phyloP scores from a whole-genome alignment of 2,888 invertebrate genomes.

The Uloborus plumipes region DNA sequence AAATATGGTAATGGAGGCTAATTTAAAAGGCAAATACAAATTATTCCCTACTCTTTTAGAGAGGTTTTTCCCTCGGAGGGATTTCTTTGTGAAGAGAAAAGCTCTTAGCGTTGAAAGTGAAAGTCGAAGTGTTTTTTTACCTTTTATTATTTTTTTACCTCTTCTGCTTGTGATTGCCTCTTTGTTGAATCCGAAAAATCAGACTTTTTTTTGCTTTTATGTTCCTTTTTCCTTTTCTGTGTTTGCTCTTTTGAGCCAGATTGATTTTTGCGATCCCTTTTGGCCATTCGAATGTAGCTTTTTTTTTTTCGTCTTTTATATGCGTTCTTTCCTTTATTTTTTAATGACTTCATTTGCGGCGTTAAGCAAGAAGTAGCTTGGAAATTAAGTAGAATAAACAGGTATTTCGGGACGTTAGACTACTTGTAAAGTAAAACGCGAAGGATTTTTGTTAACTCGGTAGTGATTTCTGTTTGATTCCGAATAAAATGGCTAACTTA shows the following conservation, averaged over 20 bases:
- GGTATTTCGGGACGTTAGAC: constrained; percentile 29
- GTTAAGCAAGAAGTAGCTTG: background rate
- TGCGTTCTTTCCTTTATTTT: constrained; percentile 23
- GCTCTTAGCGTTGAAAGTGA: constrained; percentile 62
- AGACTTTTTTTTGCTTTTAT: constrained; percentile 53
- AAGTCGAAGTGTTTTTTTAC: constrained; percentile 52
- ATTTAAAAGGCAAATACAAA: constrained; percentile 65
- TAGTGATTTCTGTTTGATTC: constrained; percentile 21
- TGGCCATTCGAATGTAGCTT: constrained; percentile 39
- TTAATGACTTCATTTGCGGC: constrained; percentile 15
- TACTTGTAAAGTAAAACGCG: too few species aligned
- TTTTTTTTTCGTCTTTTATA: constrained; percentile 25
- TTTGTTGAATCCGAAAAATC: constrained; percentile 64
- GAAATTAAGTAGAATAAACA: constrained; percentile 42
- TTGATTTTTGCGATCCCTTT: constrained; percentile 61
- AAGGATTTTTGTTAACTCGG: too few species aligned
- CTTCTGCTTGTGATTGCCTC: constrained; percentile 59
- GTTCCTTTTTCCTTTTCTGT: constrained; percentile 16
- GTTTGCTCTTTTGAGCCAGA: constrained; percentile 60
- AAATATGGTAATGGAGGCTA: constrained; percentile 64
- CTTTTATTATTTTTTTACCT: constrained; percentile 34
- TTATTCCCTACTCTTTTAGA: constrained; percentile 61
- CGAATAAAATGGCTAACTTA: constrained; percentile 6
- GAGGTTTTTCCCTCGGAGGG: constrained; percentile 60
- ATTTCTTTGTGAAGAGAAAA: constrained; percentile 61